Base-by-base conservation (phyloP, 2,113 vertebrate genomes). In the Orcinus orca region DNA sequence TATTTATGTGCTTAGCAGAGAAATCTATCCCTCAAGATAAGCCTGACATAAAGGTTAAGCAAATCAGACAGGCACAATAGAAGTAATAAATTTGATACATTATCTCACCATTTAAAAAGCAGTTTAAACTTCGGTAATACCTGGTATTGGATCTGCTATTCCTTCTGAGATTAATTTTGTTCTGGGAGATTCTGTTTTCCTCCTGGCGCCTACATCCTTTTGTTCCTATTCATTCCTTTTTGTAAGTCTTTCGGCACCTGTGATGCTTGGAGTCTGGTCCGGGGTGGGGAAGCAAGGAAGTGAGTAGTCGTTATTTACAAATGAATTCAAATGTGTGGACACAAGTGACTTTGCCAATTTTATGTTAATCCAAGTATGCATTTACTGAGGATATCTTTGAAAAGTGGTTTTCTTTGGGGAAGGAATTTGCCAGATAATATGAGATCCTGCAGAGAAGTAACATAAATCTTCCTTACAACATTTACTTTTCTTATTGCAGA, bases 211-310 rank as follows among this genome's bases (percentile, higher is more conserved):
- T 87, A 63, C 96, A 68, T 92, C 96, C 98, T 97, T 98, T 98
- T 98, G 97, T 98, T 92, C 62, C 95, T 92, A 92, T 90, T 96
- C 96, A 92, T 82, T 79, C 55, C 90, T 83, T 80, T 95, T 92
- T 84, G 71, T 91, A 97, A 96, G 80, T 95, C 93, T 90, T 93
- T 97, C 87, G 93, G 96, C 98, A 98, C 98, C 98, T 98, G 98
- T 96, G 76, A 92, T 91, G 92, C 97, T 98, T 83, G 95, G 94
- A 97, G 95, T 88, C 80, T 38, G 60, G 81, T 88, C 81, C 29
- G 41, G 96, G 88, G 90, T 91, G 88, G 96, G 92, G 81, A 93
- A 96, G 44, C 86, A 23, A 92, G 96, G 88, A 97, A 83, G 74
- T 1, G 2, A 33, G 87, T 92, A 50, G 17, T 96, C 31, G 44